A percentile compares a stretch with the other conserved stretches of the same genome.
Evolutionary conservation across 1,140 invertebrate genomes (phyloP).

Genomic region (Calycopis cecrops): DNA sequence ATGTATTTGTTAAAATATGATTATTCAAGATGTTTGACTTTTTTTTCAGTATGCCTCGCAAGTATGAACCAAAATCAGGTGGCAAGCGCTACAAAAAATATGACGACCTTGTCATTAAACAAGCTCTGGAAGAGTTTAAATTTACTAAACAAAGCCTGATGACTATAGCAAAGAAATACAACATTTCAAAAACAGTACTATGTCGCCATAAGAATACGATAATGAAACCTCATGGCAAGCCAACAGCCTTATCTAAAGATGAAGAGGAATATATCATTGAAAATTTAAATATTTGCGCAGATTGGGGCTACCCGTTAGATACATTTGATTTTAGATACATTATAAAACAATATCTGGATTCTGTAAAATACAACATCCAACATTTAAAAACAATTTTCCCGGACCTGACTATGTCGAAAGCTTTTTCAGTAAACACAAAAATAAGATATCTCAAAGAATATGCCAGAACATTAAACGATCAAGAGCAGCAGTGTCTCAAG

Average conservation of each 20-base stretch:
- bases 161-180: slow-evolving; percentile 1
- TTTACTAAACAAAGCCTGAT: slow-evolving; percentile 2
- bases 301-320: slow-evolving; percentile 38
- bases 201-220: slow-evolving; percentile 18
- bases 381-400: too few relatives aligned
- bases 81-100: slow-evolving; percentile 18
- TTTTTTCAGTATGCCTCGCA: slow-evolving; percentile 15
- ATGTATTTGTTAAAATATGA: too few relatives aligned
- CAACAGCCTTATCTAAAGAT: slow-evolving; percentile 18
- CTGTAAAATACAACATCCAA: too few relatives aligned
- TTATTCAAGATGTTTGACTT: too few relatives aligned
- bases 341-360: too few relatives aligned
- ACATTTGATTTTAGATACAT: slow-evolving; percentile 16
- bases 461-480: too few relatives aligned
- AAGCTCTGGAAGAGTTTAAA: slow-evolving; percentile 2
- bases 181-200: slow-evolving; percentile 11
- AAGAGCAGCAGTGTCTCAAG: too few relatives aligned
- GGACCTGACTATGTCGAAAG: too few relatives aligned
- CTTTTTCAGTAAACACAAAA: slow-evolving; percentile 7
- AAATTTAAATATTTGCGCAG: slow-evolving; percentile 25
- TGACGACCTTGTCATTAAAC: slow-evolving; percentile 7
- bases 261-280: slow-evolving; percentile 24
- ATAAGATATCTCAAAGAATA: too few relatives aligned
- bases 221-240: slow-evolving; percentile 26
- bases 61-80: background rate